Percentiles rank a stretch among this genome's conserved stretches.
Evolutionary conservation across 30 jellyfish, hydroid and myxozoan genomes (phyloP).

Genomic region (Cassiopea andromeda): DNA sequence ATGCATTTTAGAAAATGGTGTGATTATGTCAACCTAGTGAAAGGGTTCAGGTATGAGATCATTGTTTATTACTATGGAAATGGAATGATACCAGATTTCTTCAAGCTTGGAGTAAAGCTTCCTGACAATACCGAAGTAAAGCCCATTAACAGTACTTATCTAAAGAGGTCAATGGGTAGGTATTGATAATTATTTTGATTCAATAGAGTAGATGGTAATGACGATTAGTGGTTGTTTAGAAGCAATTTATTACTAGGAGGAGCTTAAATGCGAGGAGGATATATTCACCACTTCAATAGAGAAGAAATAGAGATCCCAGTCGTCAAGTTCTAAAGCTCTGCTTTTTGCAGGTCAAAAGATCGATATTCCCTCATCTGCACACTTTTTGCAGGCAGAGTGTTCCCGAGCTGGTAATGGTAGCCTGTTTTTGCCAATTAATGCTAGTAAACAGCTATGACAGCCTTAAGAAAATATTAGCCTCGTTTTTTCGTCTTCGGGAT

Average conservation of each 20-base stretch:
- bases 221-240: background rate
- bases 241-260: background rate
- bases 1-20: constrained; percentile 11
- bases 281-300: no score
- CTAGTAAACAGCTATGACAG: no score
- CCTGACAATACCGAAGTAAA: constrained; percentile 57
- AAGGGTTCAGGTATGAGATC: constrained; percentile 60
- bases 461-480: no score
- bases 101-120: constrained; percentile 50
- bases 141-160: constrained; percentile 22
- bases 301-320: constrained; percentile 13
- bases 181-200: background rate
- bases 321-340: background rate
- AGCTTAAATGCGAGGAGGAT: no score
- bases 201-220: background rate
- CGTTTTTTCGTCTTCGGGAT: no score
- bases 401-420: no score
- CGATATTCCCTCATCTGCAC: background rate
- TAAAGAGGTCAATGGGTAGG: constrained; percentile 58
- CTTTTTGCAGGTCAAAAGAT: background rate
- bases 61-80: constrained; percentile 9
- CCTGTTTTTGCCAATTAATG: no score
- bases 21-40: constrained; percentile 18
- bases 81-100: constrained; percentile 32
- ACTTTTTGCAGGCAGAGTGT: no score